A percentile compares a stretch with the other conserved stretches of the same genome.
Conservation (phyloP, 2,797 vertebrate species). For the Cuniculus paca region DNA sequence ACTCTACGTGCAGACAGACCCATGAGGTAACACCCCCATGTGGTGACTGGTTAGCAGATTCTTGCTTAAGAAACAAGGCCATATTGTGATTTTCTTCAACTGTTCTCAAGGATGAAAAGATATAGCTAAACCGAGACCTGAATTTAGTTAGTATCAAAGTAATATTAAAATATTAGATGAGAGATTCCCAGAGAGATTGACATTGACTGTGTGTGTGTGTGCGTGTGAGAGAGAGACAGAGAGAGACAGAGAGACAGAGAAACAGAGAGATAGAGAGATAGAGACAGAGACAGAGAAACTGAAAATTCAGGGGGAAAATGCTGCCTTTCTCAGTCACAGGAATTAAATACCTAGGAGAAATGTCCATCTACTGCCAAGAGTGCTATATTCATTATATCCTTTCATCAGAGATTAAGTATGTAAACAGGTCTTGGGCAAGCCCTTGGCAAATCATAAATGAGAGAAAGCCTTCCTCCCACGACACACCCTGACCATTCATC, state of each 20-base stretch:
- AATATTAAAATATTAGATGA: slow-evolving; percentile 43
- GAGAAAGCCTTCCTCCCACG: slow-evolving; percentile 14
- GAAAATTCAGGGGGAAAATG: slow-evolving; percentile 12
- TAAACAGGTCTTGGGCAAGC: slow-evolving; percentile 47
- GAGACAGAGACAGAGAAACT: not conserved
- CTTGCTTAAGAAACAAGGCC: slow-evolving; percentile 37
- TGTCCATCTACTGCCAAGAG: slow-evolving; percentile 7
- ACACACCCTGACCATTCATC: not conserved
- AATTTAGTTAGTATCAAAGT: not conserved
- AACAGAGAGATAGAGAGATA: too few species aligned
- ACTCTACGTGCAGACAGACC: not conserved
- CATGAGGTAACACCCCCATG: not conserved
- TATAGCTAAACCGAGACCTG: not conserved
- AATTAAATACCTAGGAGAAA: slow-evolving; percentile 38
- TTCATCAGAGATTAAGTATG: slow-evolving; percentile 72
- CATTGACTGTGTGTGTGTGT: not conserved
- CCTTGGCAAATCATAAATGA: slow-evolving; percentile 60
- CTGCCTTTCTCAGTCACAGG: slow-evolving; percentile 9
- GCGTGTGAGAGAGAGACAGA: too few species aligned
- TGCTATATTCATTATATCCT: slow-evolving; percentile 42
- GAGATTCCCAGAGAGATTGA: slow-evolving; percentile 11
- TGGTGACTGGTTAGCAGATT: not conserved
- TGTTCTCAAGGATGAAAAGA: slow-evolving; percentile 27
- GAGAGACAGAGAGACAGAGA: too few species aligned
- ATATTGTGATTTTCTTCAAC: not conserved